Base-by-base conservation (phyloP, 2,797 vertebrate genomes). In the Lophura swinhoii region DNA sequence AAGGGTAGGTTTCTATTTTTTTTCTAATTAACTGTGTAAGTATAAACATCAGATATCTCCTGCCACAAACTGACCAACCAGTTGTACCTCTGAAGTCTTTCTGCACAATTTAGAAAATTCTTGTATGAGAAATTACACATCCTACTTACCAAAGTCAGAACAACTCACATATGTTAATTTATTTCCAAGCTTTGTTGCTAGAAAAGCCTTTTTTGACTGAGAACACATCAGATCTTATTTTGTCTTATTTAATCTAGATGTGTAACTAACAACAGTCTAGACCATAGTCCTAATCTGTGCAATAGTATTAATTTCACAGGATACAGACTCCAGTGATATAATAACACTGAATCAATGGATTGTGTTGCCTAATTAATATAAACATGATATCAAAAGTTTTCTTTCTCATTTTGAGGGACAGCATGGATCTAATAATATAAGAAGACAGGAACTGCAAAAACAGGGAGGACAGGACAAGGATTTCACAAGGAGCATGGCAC, bases 1-100 rank as follows among this genome's bases (percentile, higher is more conserved):
- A 63, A 46, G 33, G 9, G 1, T 10, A 5, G 6, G 2, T 2
- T 35, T 13, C 0, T 3, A 31, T 31, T 72, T 85, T 71, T 43
- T 22, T 20, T 20, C 29, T 60, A 9, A 35, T 62, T 58, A 63
- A 58, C 4, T 66, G 15, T 5, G 28, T 29, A 41, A 31, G 2
- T 4, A 56, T 85, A 85, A 87, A 35, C 13, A 4, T 20, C 31
- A 1, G 29, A 29, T 6, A 44, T 6, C 2, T 67, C 11, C 26
- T 76, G 55, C 20, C 4, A 10, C 16, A 78, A 18, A 20, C 8
- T 35, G 21, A 69, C 8, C 6, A 80, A 43, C n/a, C 24, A 67
- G 7, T 39, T 79, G 21, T 16, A 23, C 21, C 29, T 73, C 64
- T 64, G 33, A 70, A 71, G 17, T 17, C 16, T 85, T 64, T 31